These are phyloP conservation scores for Mixornis gularis DNA, from an alignment of 2,113 vertebrate genomes.

Conservation along the genomic window DNA sequence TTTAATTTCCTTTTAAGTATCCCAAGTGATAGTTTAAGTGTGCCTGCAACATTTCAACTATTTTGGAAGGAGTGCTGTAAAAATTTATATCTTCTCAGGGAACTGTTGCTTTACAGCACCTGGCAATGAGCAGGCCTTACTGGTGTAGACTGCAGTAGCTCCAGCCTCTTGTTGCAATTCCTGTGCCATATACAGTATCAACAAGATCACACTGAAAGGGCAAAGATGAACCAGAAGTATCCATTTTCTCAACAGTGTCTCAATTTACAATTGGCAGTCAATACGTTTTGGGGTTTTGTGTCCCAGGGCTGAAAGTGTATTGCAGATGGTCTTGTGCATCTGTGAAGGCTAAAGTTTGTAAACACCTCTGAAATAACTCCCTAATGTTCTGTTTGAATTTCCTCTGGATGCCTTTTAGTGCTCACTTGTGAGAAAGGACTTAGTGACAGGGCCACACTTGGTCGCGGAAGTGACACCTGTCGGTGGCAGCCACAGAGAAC, in stretches of 20 bases:
- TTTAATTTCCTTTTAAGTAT: not conserved
- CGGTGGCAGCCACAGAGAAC: not conserved
- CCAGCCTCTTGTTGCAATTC: not conserved
- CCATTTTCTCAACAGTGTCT: not conserved
- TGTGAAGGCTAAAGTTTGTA: not conserved
- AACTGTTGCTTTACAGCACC: not conserved
- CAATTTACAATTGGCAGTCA: not conserved
- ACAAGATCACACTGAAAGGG: not conserved
- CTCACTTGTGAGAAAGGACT: not conserved
- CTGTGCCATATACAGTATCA: not conserved
- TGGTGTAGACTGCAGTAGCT: not conserved
- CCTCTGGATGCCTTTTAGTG: not conserved
- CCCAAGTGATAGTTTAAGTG: not conserved
- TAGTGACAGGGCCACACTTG: not conserved
- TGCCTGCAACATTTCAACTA: not conserved
- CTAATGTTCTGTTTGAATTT: not conserved
- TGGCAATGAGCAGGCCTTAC: not conserved
- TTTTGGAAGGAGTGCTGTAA: not conserved
- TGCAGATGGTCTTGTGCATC: not conserved
- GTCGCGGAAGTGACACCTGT: not conserved
- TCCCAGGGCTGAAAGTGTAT: not conserved
- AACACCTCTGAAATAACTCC: not conserved
- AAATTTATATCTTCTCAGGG: not conserved
- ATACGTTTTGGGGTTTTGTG: not conserved
- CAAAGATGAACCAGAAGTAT: not conserved